Base-by-base conservation (phyloP, 2,113 vertebrate species). In the Athene cunicularia region DNA sequence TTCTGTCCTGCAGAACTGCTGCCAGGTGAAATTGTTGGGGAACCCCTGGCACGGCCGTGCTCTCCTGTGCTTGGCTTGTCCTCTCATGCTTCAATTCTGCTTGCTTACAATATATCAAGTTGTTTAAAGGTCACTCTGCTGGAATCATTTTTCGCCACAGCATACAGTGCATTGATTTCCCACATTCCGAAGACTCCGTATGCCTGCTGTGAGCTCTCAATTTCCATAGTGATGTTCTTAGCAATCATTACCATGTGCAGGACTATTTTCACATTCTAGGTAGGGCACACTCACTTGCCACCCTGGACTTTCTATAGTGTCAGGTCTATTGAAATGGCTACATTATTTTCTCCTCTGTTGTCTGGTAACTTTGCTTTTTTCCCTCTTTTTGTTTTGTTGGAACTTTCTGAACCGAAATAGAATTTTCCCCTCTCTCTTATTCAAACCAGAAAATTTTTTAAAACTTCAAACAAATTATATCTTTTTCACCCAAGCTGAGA, bases 11-110 rank as follows among this genome's bases (percentile, higher is more conserved):
- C 71, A 75, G 52, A 60, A 5, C 11, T 41, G 3, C 41, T 14
- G 68, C 37, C 53, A 64, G 64, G 56, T 14, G 1, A 8, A 11
- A 6, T 17, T n/a, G 39, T 11, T 19, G n/a, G 76, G 43, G 26
- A 39, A 19, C 24, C 32, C 30, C 17, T 0, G 0, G 27, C 1
- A 2, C 1, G 6, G 70, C 74, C 6, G 5, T 1, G 12, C 39
- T 80, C 63, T 52, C 53, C 77, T 62, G 59, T 2, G 0, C 62
- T 33, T 8, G 0, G 24, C 6, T 5, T 37, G 52, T 79, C 49
- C 63, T 59, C 41, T 47, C n/a, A 52, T 1, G 7, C 23, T 22
- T 14, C 47, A 53, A 41, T 86, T 70, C 45, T 28, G 18, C 33
- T 86, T 53, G 50, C 63, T 66, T 23, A 35, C 72, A 28, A 9